Evolutionary conservation across 2,797 vertebrate species (phyloP), one percentile per base, ranked within the genome.

Genomic region (Macropus fuliginosus): DNA sequence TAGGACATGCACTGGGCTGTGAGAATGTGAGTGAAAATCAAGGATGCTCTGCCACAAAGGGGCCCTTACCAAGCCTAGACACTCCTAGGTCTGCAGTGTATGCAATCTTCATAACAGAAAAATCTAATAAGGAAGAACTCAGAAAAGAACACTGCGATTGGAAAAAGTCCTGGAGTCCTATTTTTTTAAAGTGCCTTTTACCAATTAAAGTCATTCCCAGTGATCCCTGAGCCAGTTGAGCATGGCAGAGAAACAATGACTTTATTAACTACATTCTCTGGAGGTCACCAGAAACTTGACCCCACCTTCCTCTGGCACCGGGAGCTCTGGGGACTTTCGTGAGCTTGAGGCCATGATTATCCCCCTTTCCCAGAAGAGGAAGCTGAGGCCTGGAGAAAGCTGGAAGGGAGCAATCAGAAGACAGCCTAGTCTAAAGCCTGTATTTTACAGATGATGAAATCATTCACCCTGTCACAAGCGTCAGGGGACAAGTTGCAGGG

Each of bases 11-110:
- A 97, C 97, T 98, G 97, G 96, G 97, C 96, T 97, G 97, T 95
- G 95, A 97, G 97, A 97, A 98, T 97, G 98, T 97, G 98, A 97
- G 98, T 97, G 98, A 98, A 98, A 98, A 96, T 98, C 98, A 98
- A 97, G 98, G 97, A 98, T 98, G 95, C 92, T 95, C 92, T 98
- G 95, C 97, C 98, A 97, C 97, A 96, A 98, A 96, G 95, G 97
- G 95, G 97, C 96, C 95, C 96, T 98, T 92, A 91, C 96, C 95
- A 95, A 97, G 97, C 91, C 93, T 96, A 95, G 96, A 97, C 95
- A 95, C 94, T 95, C 95, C 94, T 94, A 94, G 96, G 96, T 92
- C 95, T 97, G 95, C 59, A 92, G 96, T 94, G 96, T 90, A 97
- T 66, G 91, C 96, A 97, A 52, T 11, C 31, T 57, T 50, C 95